Evolutionary conservation across 2,113 vertebrate genomes (phyloP).

Genomic region (Osmerus mordax): DNA sequence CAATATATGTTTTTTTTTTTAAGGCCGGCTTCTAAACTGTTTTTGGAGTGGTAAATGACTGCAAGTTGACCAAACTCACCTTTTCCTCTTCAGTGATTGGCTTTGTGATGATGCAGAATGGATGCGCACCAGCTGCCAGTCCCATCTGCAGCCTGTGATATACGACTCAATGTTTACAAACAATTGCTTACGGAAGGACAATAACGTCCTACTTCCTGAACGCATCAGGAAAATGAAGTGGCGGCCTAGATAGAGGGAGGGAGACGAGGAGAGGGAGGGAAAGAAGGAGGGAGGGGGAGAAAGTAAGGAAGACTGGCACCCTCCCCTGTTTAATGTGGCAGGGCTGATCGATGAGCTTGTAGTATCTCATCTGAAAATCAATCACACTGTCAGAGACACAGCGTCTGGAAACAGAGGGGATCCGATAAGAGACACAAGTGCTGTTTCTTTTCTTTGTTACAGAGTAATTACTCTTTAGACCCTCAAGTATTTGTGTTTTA

Average conservation of each 20-base stretch:
- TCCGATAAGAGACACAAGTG: too few species aligned
- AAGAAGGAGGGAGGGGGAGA: too few species aligned
- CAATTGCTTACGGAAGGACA: conserved; percentile 27
- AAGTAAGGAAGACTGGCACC: conserved; percentile 1
- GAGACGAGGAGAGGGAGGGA: too few species aligned
- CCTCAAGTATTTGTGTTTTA: too few species aligned
- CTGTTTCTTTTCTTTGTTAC: too few species aligned
- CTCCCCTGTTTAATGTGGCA: conserved; percentile 26
- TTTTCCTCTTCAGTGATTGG: conserved; percentile 14
- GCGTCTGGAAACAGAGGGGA: too few species aligned
- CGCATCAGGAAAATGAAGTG: conserved; percentile 23
- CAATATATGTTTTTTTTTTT: neutral
- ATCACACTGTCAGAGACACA: conserved; percentile 10
- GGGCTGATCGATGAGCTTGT: conserved; percentile 28
- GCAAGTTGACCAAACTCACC: conserved; percentile 3
- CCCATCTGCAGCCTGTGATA: conserved; percentile 35
- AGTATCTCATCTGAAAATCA: conserved; percentile 32
- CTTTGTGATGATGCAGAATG: conserved; percentile 20
- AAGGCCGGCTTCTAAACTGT: conserved; percentile 3
- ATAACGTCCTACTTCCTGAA: conserved; percentile 33
- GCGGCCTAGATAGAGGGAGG: conserved; percentile 4
- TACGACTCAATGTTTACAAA: conserved; percentile 40
- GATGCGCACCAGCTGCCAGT: conserved; percentile 18
- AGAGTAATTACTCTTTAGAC: too few species aligned
- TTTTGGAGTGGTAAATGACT: conserved; percentile 8